Base-by-base conservation (phyloP, 2,113 vertebrate genomes). In the Nannobrachium achirus region DNA sequence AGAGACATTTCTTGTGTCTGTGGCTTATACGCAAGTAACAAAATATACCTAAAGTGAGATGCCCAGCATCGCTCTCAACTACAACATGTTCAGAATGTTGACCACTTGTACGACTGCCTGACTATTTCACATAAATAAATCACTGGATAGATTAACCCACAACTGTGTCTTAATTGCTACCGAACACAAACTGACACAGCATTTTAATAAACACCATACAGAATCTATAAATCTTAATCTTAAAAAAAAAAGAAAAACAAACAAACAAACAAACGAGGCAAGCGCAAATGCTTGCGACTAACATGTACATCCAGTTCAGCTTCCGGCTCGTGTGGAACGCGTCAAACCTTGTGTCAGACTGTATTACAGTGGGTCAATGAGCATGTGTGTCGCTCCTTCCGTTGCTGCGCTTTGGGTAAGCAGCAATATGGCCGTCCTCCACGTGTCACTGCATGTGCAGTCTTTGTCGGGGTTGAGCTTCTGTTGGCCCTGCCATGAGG, bases 91-190 rank as follows among this genome's bases (percentile, higher is more conserved):
- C 79, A 39, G 72, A 84, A 76, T 81, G 75, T 85, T 81, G 66
- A 76, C 85, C 85, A 78, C 79, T 86, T 79, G 61, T 76, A 80
- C 71, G 67, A 63, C 82, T 88, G 71, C 78, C 75, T 79, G 73
- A 86, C 89, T 81, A 87, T 41, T 81, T 86, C 78, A 92, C 89
- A 88, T 89, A 79, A 89, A 91, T 85, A 87, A 90, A 79, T 81
- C 85, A 88, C 81, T 86, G 82, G 82, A 90, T 79, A 89, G 81
- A 86, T 33, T 81, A 90, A 80, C 73, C 81, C 75, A 84, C 69
- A 25, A 81, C 86, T 77, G 88, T 85, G 85, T 79, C 87, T n/a
- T 91, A 91, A 89, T 83, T 84, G 79, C 84, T 90, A 91, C 85
- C 76, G 66, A 85, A 89, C 87, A 87, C 81, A 82, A 85, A 84